phyloP scores from a whole-genome alignment of 2,888 invertebrate genomes.

The Oxycera nigricornis region DNA sequence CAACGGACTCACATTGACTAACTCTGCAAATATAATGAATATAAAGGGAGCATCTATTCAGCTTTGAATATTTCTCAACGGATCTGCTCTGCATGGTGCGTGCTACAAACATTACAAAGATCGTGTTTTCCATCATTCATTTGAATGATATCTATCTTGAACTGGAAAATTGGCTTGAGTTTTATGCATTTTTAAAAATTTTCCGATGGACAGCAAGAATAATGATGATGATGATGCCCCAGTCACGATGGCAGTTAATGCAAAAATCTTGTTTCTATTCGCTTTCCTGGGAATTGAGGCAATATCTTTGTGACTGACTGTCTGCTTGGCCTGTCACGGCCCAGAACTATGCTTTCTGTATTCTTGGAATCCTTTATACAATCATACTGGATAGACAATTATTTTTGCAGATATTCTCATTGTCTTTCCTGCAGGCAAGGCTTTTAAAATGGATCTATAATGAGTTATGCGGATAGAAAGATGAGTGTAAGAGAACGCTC shows the following conservation, averaged over 20 bases:
- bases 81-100: background rate
- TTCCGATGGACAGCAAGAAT: background rate
- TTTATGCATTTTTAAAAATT: background rate
- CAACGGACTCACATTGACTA: background rate
- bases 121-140: background rate
- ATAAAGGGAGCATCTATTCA: conserved; percentile 25
- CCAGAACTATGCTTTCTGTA: background rate
- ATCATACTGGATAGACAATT: background rate
- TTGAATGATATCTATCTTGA: background rate
- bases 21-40: conserved; percentile 23
- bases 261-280: conserved; percentile 13
- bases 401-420: no score
- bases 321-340: background rate
- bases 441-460: background rate
- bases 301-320: background rate
- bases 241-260: conserved; percentile 12
- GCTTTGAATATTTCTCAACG: conserved; percentile 26
- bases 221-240: background rate
- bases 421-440: no score
- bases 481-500: no score
- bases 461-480: background rate
- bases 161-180: background rate
- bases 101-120: background rate
- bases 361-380: background rate
- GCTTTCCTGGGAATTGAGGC: conserved; percentile 2